These are phyloP conservation scores for Sebastes cheni DNA, from an alignment of 2,797 vertebrate genomes.

Conservation along the genomic window DNA sequence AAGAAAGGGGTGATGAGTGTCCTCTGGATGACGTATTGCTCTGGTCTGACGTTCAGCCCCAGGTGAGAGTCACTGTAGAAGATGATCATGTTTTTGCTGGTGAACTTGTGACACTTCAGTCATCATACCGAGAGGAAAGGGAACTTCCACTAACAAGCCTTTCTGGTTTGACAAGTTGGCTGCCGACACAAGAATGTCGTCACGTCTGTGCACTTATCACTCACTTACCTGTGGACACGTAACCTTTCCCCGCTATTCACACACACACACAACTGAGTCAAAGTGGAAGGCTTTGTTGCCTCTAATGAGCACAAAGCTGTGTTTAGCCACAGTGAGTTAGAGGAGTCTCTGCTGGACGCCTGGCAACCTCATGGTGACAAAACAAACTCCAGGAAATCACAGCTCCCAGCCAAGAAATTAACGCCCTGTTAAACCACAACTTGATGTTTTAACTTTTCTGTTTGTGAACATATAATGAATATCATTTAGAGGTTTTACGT, in stretches of 20 bases:
- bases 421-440: background rate
- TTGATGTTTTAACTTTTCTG: background rate
- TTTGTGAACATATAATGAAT: background rate
- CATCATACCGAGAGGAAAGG: background rate
- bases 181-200: background rate
- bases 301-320: background rate
- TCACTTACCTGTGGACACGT: background rate
- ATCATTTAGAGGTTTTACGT: background rate
- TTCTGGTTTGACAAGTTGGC: slow-evolving; percentile 10
- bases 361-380: background rate
- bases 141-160: background rate
- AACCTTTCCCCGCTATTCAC: background rate
- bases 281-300: background rate
- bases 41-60: too few relatives aligned
- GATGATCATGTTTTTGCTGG: background rate
- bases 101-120: background rate
- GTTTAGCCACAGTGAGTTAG: background rate
- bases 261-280: background rate
- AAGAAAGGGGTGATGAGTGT: too few relatives aligned
- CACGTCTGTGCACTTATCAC: background rate
- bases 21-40: too few relatives aligned
- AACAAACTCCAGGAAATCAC: background rate
- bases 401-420: background rate
- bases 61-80: background rate
- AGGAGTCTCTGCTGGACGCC: background rate